Evolutionary conservation across 1,140 invertebrate species (phyloP).

Genomic region (Bombus affinis): DNA sequence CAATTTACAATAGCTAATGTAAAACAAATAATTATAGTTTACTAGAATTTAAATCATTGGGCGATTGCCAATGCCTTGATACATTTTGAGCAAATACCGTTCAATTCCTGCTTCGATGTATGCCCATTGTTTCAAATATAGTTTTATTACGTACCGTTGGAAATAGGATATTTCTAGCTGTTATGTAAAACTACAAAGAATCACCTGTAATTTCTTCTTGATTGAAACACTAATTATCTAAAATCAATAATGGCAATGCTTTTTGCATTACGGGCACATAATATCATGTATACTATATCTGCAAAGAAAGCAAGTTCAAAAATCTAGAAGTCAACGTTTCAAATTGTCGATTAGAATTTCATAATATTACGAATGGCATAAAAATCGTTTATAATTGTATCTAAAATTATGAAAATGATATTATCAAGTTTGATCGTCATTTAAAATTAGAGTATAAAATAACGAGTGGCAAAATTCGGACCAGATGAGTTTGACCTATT

Average conservation of each 20-base stretch:
- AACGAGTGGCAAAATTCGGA: background rate
- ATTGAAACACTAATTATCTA: background rate
- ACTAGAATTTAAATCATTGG: slow-evolving; percentile 30
- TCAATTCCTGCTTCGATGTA: background rate
- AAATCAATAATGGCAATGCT: background rate
- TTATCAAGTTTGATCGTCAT: background rate
- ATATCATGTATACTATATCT: too few species aligned
- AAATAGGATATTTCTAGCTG: background rate
- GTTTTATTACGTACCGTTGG: slow-evolving; percentile 16
- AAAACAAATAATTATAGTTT: slow-evolving; percentile 33
- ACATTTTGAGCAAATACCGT: slow-evolving; percentile 21
- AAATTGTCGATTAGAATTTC: background rate
- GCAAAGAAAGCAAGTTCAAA: background rate
- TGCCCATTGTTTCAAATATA: slow-evolving; percentile 25
- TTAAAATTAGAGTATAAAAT: background rate
- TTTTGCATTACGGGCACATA: too few species aligned
- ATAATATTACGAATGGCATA: background rate
- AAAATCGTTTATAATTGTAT: background rate
- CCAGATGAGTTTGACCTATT: slow-evolving; percentile 5
- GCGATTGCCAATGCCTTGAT: slow-evolving; percentile 23
- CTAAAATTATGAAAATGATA: background rate
- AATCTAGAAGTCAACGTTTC: background rate
- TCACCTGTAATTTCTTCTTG: background rate
- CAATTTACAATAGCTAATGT: slow-evolving; percentile 16
- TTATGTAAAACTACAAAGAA: background rate